Conservation (phyloP, 2,888 invertebrate species). For the Linyphia triangularis region DNA sequence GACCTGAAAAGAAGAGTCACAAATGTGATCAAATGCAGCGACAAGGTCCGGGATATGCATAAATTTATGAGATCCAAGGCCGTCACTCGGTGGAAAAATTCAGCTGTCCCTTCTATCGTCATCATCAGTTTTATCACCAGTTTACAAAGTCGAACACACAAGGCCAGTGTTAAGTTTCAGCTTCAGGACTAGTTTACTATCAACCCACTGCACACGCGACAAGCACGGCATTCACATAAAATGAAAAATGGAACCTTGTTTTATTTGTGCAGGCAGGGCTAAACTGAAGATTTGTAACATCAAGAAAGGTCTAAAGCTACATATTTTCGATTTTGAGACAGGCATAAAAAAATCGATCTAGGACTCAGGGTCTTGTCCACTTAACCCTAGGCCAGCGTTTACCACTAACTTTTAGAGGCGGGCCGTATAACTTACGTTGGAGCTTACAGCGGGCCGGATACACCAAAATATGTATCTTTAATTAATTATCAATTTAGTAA, state of each 20-base stretch:
- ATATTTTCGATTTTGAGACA: too few relatives aligned
- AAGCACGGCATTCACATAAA: not conserved
- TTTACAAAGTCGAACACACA: slow-evolving; percentile 30
- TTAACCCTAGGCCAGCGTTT: too few relatives aligned
- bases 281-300: not conserved
- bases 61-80: slow-evolving; percentile 52
- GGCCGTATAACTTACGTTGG: too few relatives aligned
- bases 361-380: too few relatives aligned
- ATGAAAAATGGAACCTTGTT: not conserved
- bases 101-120: slow-evolving; percentile 39
- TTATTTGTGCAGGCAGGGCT: not conserved
- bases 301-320: too few relatives aligned
- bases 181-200: slow-evolving; percentile 28
- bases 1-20: not conserved
- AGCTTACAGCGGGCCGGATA: too few relatives aligned
- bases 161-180: slow-evolving; percentile 45
- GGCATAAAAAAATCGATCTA: too few relatives aligned
- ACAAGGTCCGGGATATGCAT: slow-evolving; percentile 24
- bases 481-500: too few relatives aligned
- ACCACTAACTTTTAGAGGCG: too few relatives aligned
- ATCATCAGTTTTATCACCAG: slow-evolving; percentile 42
- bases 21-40: not conserved
- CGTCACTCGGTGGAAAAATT: slow-evolving; percentile 36
- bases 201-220: not conserved
- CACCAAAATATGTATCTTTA: too few relatives aligned